A percentile compares a stretch with the other conserved stretches of the same genome.
These are phyloP conservation scores for Calycopis cecrops DNA, from an alignment of 1,140 invertebrate genomes.

Conservation along the genomic window DNA sequence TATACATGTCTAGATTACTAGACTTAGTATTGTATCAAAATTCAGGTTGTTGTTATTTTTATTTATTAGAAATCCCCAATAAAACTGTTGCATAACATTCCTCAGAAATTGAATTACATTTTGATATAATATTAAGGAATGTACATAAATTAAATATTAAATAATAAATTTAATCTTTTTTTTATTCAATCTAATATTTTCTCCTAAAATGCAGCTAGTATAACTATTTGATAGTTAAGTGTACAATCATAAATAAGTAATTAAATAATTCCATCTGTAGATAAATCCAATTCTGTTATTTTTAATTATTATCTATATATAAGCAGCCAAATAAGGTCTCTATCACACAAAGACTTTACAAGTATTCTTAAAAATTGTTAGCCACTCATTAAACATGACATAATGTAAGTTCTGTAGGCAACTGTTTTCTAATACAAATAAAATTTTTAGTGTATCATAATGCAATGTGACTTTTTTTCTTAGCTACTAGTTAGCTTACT, in stretches of 20 bases:
- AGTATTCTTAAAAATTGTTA: slow-evolving; percentile 3
- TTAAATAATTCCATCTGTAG: background rate
- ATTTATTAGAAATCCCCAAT: slow-evolving; percentile 11
- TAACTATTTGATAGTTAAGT: background rate
- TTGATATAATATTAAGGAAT: slow-evolving; percentile 52
- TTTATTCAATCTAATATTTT: slow-evolving; percentile 25
- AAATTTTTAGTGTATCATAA: slow-evolving; percentile 8
- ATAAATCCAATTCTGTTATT: slow-evolving; percentile 2
- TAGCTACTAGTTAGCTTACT: background rate
- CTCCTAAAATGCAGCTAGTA: slow-evolving; percentile 10
- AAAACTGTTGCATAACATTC: slow-evolving; percentile 57
- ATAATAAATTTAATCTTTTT: slow-evolving; percentile 36
- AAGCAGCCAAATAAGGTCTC: background rate
- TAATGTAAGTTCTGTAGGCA: slow-evolving; percentile 7
- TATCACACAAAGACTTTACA: slow-evolving; percentile 3
- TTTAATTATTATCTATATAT: slow-evolving; percentile 5
- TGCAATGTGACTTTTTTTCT: slow-evolving; percentile 5
- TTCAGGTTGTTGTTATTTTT: slow-evolving; percentile 17
- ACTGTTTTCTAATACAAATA: slow-evolving; percentile 3
- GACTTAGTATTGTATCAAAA: slow-evolving; percentile 36
- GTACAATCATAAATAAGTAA: background rate
- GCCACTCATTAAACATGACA: slow-evolving; percentile 1
- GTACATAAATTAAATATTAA: slow-evolving; percentile 65
- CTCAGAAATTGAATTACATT: slow-evolving; percentile 46
- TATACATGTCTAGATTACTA: slow-evolving; percentile 32